Evolutionary conservation across 2,888 invertebrate genomes (phyloP), one percentile per base, ranked within the genome.

Genomic region (Cecidostiba fungosa): DNA sequence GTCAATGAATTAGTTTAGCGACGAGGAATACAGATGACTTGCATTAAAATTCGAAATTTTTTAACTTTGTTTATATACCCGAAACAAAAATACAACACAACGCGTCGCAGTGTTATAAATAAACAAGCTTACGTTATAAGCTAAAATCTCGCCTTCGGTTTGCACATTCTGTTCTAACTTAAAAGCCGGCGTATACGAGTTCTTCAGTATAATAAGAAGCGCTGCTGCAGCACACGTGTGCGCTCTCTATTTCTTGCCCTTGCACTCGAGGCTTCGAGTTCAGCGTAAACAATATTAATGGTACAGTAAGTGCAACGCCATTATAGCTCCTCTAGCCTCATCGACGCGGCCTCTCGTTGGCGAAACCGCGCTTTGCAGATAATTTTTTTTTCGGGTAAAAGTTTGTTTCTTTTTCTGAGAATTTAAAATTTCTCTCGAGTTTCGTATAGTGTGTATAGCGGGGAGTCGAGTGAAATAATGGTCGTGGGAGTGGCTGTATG

Each of bases 211-310:
- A 39, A 74, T 29, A 43, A 70, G 36, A 5, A 70, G 70, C 54
- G 36, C 19, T 32, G 29, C 0, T 32, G 29, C 0, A 32, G 32
- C 29, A 47, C 47, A 16, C 4, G 43, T 23, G 43, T 59, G 5
- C 73, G n/a, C 70, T 76, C 81, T 81, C 36, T 82, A 73, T 77
- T 85, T 82, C 74, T 73, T 78, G 26, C 70, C 82, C 69, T 79
- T 36, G 19, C 23, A 36, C 76, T 62, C 50, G 16, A 70, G 23
- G 29, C 39, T 50, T 81, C 29, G 80, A 84, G 86, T 74, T 74
- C 81, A 82, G 36, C 74, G 81, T 82, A 82, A 84, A 86, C 78
- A 86, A 78, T 84, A 82, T 82, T 74, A 86, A 84, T 82, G 82
- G 50, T 50, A 6, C 69, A 26, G 73, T 78, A 50, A 82, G 81